Percentiles rank a stretch among this genome's conserved stretches.
Evolutionary conservation across 2,113 vertebrate species (phyloP).

Genomic region (Tachuris rubrigastra): DNA sequence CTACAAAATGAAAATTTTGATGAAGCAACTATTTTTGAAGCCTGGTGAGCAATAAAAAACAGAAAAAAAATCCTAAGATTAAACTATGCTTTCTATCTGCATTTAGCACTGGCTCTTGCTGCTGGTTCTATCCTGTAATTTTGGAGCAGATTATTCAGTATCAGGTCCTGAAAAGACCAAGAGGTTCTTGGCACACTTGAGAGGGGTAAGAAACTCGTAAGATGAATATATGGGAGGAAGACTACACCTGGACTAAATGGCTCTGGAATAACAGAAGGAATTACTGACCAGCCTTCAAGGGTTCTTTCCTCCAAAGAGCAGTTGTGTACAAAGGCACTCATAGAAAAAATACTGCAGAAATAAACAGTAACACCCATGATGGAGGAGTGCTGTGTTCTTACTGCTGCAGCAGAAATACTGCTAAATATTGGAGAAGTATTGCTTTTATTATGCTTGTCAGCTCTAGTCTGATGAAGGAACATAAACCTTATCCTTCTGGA

Average conservation of each 20-base stretch:
- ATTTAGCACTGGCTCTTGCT: not conserved
- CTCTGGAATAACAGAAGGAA: not conserved
- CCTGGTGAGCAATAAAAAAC: not conserved
- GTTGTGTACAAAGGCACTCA: not conserved
- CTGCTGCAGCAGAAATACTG: not conserved
- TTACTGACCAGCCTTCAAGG: not conserved
- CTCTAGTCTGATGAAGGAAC: not conserved
- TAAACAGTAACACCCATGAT: not conserved
- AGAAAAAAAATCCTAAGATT: accelerated
- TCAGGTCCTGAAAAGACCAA: not conserved
- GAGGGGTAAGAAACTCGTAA: not conserved
- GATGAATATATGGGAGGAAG: not conserved
- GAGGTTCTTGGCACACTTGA: not conserved
- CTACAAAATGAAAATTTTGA: not conserved
- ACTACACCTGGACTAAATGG: not conserved
- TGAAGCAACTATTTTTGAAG: not conserved
- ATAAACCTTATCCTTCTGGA: not conserved
- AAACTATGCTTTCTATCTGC: not conserved
- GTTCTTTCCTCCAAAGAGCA: not conserved
- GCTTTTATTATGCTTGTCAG: not conserved
- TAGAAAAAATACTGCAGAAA: not conserved
- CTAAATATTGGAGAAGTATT: not conserved
- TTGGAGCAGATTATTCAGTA: not conserved
- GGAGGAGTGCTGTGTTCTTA: not conserved
- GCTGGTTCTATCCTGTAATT: not conserved